These are phyloP conservation scores for Parapristionchus giblindavisi DNA, from an alignment of 2,888 invertebrate genomes.

Conservation along the genomic window DNA sequence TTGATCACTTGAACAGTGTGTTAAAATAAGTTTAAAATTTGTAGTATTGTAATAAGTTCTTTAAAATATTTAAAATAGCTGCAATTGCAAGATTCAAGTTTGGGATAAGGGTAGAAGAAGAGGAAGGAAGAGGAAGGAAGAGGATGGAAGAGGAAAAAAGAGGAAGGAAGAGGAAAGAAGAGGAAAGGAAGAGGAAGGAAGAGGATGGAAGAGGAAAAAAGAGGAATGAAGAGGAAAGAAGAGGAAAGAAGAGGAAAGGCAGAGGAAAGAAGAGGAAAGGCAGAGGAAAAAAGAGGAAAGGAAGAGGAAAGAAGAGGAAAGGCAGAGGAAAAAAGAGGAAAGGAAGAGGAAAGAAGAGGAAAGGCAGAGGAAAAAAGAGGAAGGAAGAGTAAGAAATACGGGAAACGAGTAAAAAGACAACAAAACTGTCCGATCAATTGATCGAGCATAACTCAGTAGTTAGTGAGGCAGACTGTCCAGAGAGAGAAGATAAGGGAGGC, in stretches of 20 bases:
- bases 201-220: too few relatives aligned
- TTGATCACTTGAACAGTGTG: too few relatives aligned
- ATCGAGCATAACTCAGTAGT: background rate
- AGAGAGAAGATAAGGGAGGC: background rate
- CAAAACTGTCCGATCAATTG: background rate
- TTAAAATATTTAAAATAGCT: too few relatives aligned
- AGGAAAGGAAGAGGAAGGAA: background rate
- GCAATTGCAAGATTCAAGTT: too few relatives aligned
- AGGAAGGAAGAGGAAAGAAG: background rate
- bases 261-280: background rate
- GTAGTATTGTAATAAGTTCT: too few relatives aligned
- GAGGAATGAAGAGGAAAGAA: background rate
- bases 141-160: background rate
- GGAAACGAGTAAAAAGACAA: background rate
- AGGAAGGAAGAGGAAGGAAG: background rate
- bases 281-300: background rate
- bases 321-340: background rate
- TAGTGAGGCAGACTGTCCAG: too few relatives aligned
- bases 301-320: background rate
- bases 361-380: background rate
- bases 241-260: background rate
- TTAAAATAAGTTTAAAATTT: too few relatives aligned
- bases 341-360: constrained; percentile 5
- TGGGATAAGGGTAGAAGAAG: background rate
- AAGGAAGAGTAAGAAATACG: background rate